Evolutionary conservation across 2,797 vertebrate species (phyloP).

Genomic region (Chloroceryle inda): DNA sequence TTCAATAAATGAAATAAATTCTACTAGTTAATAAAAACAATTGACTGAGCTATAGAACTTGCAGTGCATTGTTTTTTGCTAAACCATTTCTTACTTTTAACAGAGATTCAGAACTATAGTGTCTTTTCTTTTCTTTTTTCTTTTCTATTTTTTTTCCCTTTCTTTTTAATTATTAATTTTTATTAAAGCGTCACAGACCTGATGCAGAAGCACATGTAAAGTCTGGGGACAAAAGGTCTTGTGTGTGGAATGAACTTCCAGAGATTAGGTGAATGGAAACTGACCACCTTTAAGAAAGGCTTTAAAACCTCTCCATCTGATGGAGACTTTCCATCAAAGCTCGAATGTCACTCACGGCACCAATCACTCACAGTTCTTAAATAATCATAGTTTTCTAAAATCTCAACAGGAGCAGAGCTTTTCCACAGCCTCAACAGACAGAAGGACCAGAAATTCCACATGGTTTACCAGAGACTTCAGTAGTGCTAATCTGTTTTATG

Average conservation of each 20-base stretch:
- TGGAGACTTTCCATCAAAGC: background rate
- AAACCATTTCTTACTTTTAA: background rate
- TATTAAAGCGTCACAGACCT: background rate
- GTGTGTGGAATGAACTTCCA: background rate
- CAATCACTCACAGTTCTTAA: background rate
- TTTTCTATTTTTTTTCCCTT: background rate
- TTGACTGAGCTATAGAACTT: background rate
- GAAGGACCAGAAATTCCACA: constrained; percentile 30
- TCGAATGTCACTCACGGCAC: background rate
- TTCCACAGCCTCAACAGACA: constrained; percentile 1
- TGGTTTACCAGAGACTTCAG: constrained; percentile 33
- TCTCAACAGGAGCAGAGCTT: background rate
- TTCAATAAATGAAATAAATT: background rate
- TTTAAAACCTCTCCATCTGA: background rate
- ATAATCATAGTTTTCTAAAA: constrained; percentile 7
- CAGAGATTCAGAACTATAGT: background rate
- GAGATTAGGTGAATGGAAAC: background rate
- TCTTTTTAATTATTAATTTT: no score
- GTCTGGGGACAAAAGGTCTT: background rate
- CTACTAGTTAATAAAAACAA: background rate
- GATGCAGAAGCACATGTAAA: background rate
- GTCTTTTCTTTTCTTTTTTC: background rate
- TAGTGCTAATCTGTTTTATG: constrained; percentile 8
- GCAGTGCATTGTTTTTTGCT: background rate
- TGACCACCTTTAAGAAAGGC: background rate